phyloP scores from a whole-genome alignment of 2,797 vertebrate species.

The Psittacula echo region DNA sequence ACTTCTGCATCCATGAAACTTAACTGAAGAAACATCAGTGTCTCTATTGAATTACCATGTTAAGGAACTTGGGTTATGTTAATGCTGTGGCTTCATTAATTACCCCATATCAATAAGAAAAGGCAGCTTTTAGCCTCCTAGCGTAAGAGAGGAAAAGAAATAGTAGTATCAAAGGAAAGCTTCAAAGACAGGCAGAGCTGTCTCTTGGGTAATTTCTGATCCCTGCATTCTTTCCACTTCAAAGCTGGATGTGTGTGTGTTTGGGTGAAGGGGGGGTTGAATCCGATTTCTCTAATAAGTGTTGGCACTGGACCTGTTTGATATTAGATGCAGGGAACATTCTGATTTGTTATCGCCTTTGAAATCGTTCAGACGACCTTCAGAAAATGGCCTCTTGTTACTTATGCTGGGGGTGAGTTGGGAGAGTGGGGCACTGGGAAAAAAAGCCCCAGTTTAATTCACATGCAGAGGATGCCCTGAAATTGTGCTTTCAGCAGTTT shows the following conservation, averaged over 20 bases:
- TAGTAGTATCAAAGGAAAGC: constrained; percentile 93
- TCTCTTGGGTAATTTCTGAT: constrained; percentile 98
- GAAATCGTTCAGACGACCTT: constrained; percentile 93
- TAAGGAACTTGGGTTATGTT: constrained; percentile 77
- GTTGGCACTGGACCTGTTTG: constrained; percentile 95
- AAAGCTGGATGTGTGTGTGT: constrained; percentile 88
- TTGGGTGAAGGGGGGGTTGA: constrained; percentile 80
- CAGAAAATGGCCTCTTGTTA: constrained; percentile 81
- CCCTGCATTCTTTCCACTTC: constrained; percentile 92
- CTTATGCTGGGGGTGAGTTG: constrained; percentile 58
- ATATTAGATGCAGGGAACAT: constrained; percentile 96
- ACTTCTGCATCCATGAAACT: constrained; percentile 3
- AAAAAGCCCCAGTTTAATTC: constrained; percentile 56
- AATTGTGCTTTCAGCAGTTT: constrained; percentile 78
- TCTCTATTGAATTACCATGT: constrained; percentile 63
- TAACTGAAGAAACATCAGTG: constrained; percentile 18
- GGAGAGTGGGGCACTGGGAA: constrained; percentile 55
- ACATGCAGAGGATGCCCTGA: constrained; percentile 67
- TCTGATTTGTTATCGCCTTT: constrained; percentile 95
- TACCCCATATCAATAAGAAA: constrained; percentile 79
- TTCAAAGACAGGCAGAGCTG: constrained; percentile 95
- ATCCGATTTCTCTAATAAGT: constrained; percentile 96
- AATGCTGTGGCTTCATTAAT: constrained; percentile 81
- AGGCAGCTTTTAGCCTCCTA: constrained; percentile 78
- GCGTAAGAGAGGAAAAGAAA: constrained; percentile 81